Conservation (phyloP, 2,797 vertebrate species). For the Antennarius maculatus region DNA sequence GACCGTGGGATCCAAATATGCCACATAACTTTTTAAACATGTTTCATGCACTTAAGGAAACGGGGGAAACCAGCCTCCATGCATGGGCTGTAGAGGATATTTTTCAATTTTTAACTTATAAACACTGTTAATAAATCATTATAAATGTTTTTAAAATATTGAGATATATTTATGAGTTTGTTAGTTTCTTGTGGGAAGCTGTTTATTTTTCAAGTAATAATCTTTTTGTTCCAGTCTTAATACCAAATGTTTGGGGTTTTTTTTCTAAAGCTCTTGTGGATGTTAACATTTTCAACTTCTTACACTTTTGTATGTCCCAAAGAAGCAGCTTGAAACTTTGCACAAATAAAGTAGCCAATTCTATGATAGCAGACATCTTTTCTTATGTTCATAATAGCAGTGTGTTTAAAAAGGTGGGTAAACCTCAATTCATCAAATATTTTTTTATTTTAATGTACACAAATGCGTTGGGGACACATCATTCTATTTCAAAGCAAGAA, state of each 20-base stretch:
- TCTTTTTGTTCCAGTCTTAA: slow-evolving; percentile 54
- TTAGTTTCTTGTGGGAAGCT: slow-evolving; percentile 51
- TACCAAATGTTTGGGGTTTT: slow-evolving; percentile 50
- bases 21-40: slow-evolving; percentile 49
- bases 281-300: slow-evolving; percentile 67
- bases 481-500: too few species aligned
- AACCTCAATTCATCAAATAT: too few species aligned
- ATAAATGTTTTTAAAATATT: slow-evolving; percentile 53
- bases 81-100: slow-evolving; percentile 34
- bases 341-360: slow-evolving; percentile 84
- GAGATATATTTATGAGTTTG: slow-evolving; percentile 73
- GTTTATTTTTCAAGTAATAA: slow-evolving; percentile 59
- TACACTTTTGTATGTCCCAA: slow-evolving; percentile 79
- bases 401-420: not conserved
- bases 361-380: slow-evolving; percentile 30
- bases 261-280: slow-evolving; percentile 64
- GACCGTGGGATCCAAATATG: slow-evolving; percentile 33
- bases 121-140: slow-evolving; percentile 74
- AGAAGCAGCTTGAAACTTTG: slow-evolving; percentile 72
- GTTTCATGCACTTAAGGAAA: slow-evolving; percentile 56
- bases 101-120: slow-evolving; percentile 63
- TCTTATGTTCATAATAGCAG: not conserved
- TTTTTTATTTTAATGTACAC: too few species aligned
- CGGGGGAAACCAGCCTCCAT: slow-evolving; percentile 47
- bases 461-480: too few species aligned